Conservation (phyloP, 2,888 invertebrate species). For the Yponomeuta cagnagella region DNA sequence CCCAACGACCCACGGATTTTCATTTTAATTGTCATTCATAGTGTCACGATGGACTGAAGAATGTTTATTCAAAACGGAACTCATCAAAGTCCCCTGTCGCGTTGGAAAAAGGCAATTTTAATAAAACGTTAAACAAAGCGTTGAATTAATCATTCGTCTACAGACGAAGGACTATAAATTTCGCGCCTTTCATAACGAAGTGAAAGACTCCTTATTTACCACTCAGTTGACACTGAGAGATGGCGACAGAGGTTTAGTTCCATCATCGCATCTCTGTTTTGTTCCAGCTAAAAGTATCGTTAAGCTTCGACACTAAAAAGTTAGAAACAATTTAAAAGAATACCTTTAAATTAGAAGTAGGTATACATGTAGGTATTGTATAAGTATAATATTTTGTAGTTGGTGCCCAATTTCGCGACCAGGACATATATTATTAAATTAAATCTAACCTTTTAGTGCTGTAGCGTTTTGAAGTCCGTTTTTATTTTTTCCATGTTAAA, state of each 20-base stretch:
- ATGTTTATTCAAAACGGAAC: background rate
- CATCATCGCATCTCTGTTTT: background rate
- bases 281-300: no score
- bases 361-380: no score
- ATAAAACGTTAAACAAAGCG: background rate
- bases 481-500: no score
- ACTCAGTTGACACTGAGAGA: background rate
- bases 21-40: background rate
- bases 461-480: no score
- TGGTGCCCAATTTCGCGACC: no score
- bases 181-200: background rate
- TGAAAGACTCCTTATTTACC: background rate
- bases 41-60: background rate
- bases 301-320: no score
- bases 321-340: no score
- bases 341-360: no score
- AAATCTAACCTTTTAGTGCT: no score
- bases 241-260: background rate
- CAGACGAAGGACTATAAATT: background rate
- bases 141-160: background rate
- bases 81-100: background rate
- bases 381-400: no score
- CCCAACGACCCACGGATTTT: background rate
- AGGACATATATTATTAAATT: no score
- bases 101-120: background rate